These are phyloP conservation scores for Stichodactyla mertensii DNA, from an alignment of 64 coral and sea anemone genomes.

Conservation along the genomic window DNA sequence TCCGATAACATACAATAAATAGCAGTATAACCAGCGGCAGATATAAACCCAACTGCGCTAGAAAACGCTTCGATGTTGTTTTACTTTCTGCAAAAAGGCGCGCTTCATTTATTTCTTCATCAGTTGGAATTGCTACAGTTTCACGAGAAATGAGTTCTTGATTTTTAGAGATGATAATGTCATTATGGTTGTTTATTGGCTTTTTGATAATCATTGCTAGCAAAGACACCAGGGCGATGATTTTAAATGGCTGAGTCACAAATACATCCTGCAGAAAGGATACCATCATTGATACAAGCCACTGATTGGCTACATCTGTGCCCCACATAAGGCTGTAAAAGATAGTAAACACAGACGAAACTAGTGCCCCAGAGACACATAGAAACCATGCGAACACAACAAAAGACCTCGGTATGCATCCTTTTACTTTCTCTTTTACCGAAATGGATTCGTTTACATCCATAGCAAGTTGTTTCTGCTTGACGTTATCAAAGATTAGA, in stretches of 20 bases:
- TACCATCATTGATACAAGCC: slow-evolving; percentile 27
- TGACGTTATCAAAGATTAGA: slow-evolving; percentile 65
- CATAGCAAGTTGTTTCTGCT: neutral
- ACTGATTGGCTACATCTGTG: slow-evolving; percentile 15
- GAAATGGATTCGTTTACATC: neutral
- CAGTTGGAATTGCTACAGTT: neutral
- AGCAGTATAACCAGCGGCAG: slow-evolving; percentile 41
- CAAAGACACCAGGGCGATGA: slow-evolving; percentile 8
- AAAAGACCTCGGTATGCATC: slow-evolving; percentile 19
- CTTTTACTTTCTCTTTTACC: neutral
- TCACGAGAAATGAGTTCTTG: neutral
- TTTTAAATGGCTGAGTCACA: slow-evolving; percentile 26
- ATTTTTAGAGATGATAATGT: neutral
- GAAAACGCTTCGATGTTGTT: neutral
- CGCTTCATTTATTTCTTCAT: neutral
- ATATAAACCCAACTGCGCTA: slow-evolving; percentile 43
- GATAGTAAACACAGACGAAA: slow-evolving; percentile 11
- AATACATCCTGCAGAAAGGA: slow-evolving; percentile 18
- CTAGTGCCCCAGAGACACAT: neutral
- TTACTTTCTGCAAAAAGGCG: neutral
- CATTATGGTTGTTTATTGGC: slow-evolving; percentile 11
- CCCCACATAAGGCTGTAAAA: slow-evolving; percentile 49
- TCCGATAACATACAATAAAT: slow-evolving; percentile 72
- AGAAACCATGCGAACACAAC: slow-evolving; percentile 30
- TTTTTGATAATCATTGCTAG: slow-evolving; percentile 30